Base-by-base conservation (phyloP, 2,888 invertebrate species). In the Eledone cirrhosa region DNA sequence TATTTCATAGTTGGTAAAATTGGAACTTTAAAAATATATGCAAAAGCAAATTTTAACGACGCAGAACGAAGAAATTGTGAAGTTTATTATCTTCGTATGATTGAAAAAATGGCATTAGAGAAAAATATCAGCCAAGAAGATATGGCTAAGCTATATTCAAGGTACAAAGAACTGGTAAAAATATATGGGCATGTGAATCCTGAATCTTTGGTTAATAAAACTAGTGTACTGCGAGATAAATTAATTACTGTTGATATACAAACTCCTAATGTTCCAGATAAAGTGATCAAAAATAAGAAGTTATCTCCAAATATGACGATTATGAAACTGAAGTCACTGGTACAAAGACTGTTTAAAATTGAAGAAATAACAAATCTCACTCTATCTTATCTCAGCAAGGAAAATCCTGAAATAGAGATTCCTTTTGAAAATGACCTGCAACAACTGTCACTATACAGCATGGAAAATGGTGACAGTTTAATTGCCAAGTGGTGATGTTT, bases 51-150 rank as follows among this genome's bases (percentile, higher is more conserved):
- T 78, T 94, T 97, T 82, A 92, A 92, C 0, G 88, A 92, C 0
- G 94, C 94, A 79, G 94, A 95, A 80, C 93, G 96, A 78, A 93
- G 94, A 82, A 97, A 96, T 2, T 95, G 97, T 0, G 97, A 97
- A 87, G 95, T 96, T 81, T 97, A 97, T 91, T 97, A 97, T 87
- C 91, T 97, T 90, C 97, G 97, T 90, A 93, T 94, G 31, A 94
- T 94, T 90, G 95, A 90, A 91, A 0, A 91, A 91, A 77, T 89
- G 90, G 67, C 92, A 92, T 77, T 80, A 5, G 80, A 78, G 27
- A 83, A 86, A 81, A 86, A 86, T 78, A 85, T 86, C 11, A 86
- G 87, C n/a, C 85, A 84, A 48, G 59, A 74, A 22, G 85, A 85
- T 29, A 88, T 88, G 79, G 69, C 82, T 2, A 80, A 78, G 13